phyloP scores from a whole-genome alignment of 2,888 invertebrate genomes.

The Macaria notata region DNA sequence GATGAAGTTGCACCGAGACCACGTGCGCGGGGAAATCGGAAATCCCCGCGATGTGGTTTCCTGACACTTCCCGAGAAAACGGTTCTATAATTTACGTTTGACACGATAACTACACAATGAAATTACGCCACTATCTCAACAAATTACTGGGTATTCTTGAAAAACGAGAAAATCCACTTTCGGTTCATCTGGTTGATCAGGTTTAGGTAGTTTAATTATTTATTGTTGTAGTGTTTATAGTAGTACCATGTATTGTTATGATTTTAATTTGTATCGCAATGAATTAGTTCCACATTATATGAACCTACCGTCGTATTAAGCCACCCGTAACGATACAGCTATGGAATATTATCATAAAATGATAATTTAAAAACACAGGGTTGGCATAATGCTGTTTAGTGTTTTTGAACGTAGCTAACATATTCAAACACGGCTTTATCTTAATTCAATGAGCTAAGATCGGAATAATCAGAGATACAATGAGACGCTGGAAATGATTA shows the following conservation, averaged over 20 bases:
- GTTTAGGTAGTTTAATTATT: conserved; percentile 52
- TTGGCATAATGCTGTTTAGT: conserved; percentile 23
- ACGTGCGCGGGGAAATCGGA: conserved; percentile 66
- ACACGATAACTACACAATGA: conserved; percentile 53
- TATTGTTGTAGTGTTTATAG: conserved; percentile 45
- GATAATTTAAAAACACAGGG: conserved; percentile 15
- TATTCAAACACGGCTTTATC: conserved; percentile 63
- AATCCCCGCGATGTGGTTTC: conserved; percentile 72
- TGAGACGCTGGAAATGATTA: conserved; percentile 78
- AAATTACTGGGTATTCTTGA: conserved; percentile 58
- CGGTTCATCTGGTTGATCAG: conserved; percentile 60
- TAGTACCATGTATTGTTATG: conserved; percentile 48
- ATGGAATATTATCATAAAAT: conserved; percentile 19
- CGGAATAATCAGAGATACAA: conserved; percentile 76
- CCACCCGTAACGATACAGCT: conserved; percentile 12
- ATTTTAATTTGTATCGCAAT: conserved; percentile 17
- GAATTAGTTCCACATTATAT: not conserved
- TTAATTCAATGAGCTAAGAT: conserved; percentile 72
- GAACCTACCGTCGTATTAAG: too few relatives aligned
- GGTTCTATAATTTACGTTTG: conserved; percentile 28
- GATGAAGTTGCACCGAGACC: conserved; percentile 47
- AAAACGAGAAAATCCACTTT: conserved; percentile 68
- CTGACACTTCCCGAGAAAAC: conserved; percentile 64
- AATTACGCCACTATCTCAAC: conserved; percentile 55
- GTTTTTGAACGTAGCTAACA: conserved; percentile 31